Evolutionary conservation across 2,797 vertebrate genomes (phyloP), one percentile per base, ranked within the genome.

Genomic region (Triplophysa yarkandensis): DNA sequence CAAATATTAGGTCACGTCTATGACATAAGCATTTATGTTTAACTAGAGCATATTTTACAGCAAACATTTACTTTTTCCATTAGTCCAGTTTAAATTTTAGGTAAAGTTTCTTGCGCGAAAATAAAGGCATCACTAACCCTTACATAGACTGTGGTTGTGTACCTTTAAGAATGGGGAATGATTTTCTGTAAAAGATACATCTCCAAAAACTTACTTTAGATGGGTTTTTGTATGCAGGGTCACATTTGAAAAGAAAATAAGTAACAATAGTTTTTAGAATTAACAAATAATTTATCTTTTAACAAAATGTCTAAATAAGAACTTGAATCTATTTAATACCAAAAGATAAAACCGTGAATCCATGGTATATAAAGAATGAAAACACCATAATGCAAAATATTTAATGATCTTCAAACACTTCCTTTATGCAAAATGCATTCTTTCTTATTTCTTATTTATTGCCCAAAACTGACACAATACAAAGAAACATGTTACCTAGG

Each of bases 401-500:
- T 36, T 36, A 36, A 36, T 36, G 34, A 11, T 36, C 34, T 3
- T 36, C 17, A 46, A 11, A n/a, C n/a, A n/a, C n/a, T n/a, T n/a
- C n/a, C n/a, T n/a, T n/a, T n/a, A n/a, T n/a, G n/a, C n/a, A n/a
- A n/a, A n/a, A n/a, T n/a, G n/a, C n/a, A n/a, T n/a, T n/a, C n/a
- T n/a, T n/a, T n/a, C n/a, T 10, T 9, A 6, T 13, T 48, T 28
- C 21, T 52, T 13, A 13, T 21, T 25, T 52, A n/a, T n/a, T n/a
- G n/a, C n/a, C n/a, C 10, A 36, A 2, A 2, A 11, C 11, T 36
- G 34, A 36, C 9, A 36, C 9, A 36, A 9, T 10, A 36, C 34
- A 10, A 4, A 32, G 7, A 43, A 16, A 23, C 32, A 32, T 39
- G 13, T 65, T 79, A 93, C 92, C 87, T 89, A 71, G 62, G 62